Evolutionary conservation across 2,113 vertebrate genomes (phyloP).

Genomic region (Oryzias curvinotus): DNA sequence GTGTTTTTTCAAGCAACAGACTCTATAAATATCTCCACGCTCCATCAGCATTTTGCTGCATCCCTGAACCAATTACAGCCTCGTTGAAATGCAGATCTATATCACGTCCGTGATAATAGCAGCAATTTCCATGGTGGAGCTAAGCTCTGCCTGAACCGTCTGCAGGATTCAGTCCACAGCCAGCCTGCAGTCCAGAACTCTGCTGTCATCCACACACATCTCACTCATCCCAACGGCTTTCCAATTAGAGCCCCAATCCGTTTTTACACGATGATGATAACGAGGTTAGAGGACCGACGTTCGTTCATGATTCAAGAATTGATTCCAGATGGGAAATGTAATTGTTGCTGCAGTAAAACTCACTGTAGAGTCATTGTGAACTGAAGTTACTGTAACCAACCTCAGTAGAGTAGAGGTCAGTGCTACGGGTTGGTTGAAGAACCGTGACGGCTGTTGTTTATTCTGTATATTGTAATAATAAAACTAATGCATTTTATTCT

Average conservation of each 20-base stretch:
- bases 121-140: slow-evolving; percentile 17
- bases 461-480: background rate
- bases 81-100: slow-evolving; percentile 39
- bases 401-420: background rate
- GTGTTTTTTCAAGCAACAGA: background rate
- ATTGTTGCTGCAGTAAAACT: background rate
- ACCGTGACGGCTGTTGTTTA: background rate
- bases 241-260: too few relatives aligned
- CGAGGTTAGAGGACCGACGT: too few relatives aligned
- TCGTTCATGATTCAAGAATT: too few relatives aligned
- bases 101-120: slow-evolving; percentile 11
- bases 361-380: too few relatives aligned
- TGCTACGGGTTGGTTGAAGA: background rate
- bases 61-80: slow-evolving; percentile 25
- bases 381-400: too few relatives aligned
- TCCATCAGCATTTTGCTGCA: slow-evolving; percentile 10
- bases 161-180: background rate
- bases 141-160: slow-evolving; percentile 4
- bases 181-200: background rate
- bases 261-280: too few relatives aligned
- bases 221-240: too few relatives aligned
- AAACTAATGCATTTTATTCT: too few relatives aligned
- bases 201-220: background rate
- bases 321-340: background rate
- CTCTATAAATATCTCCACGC: slow-evolving; percentile 7